Percentiles rank a stretch among this genome's conserved stretches.
phyloP scores from a whole-genome alignment of 23 tunicate genomes.

The Styela clava region DNA sequence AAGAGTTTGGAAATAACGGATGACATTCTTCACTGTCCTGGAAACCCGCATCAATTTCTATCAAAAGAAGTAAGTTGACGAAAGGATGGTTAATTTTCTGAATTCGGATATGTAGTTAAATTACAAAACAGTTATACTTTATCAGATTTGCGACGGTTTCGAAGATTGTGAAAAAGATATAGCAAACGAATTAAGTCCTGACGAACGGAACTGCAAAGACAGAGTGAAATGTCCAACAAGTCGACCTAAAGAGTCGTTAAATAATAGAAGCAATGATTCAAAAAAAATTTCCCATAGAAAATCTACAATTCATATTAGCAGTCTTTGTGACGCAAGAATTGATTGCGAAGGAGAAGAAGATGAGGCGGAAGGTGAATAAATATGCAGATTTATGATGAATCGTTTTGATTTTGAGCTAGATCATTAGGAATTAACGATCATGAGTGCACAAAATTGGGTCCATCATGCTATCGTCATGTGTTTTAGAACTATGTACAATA shows the following conservation, averaged over 20 bases:
- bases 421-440: no score
- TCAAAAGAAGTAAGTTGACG: neutral
- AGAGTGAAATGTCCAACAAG: slow-evolving; percentile 48
- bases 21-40: neutral
- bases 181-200: slow-evolving; percentile 30
- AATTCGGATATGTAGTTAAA: no score
- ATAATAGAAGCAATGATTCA: no score
- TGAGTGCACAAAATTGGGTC: no score
- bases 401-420: no score
- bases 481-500: no score
- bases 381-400: no score
- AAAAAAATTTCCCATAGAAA: no score
- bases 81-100: no score
- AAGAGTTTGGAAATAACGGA: neutral
- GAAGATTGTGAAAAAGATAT: slow-evolving; percentile 39
- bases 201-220: slow-evolving; percentile 41
- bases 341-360: slow-evolving; percentile 74
- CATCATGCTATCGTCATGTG: no score
- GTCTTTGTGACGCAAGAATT: slow-evolving; percentile 54
- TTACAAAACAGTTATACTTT: no score
- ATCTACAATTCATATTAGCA: slow-evolving; percentile 29
- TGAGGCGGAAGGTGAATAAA: slow-evolving; percentile 59
- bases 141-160: slow-evolving; percentile 70
- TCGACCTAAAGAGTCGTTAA: slow-evolving; percentile 37
- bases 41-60: neutral